Percentiles rank a stretch among this genome's conserved stretches.
phyloP scores from a whole-genome alignment of 2,113 vertebrate species.

The Trichomycterus rosablanca region DNA sequence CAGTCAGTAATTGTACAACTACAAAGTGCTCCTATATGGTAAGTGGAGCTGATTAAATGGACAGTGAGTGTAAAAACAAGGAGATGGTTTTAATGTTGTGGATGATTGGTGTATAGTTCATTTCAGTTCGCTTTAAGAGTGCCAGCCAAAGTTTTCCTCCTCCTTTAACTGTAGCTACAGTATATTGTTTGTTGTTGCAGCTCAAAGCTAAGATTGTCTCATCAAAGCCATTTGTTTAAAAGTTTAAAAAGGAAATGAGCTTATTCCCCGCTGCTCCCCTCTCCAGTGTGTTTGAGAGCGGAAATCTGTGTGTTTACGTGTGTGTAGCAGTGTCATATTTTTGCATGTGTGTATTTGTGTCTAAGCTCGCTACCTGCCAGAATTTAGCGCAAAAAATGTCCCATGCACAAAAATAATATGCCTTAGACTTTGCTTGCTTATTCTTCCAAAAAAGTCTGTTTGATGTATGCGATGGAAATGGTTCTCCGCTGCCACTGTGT shows the following conservation, averaged over 20 bases:
- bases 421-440: not conserved
- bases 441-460: not conserved
- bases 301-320: too few relatives aligned
- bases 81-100: too few relatives aligned
- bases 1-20: too few relatives aligned
- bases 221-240: slow-evolving; percentile 60
- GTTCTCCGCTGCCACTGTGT: not conserved
- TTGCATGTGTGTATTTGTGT: slow-evolving; percentile 10
- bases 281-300: slow-evolving; percentile 22
- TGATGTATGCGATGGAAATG: not conserved
- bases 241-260: slow-evolving; percentile 64
- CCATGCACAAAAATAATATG: not conserved
- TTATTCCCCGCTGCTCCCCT: slow-evolving; percentile 52
- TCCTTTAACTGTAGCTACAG: slow-evolving; percentile 53
- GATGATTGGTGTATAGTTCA: slow-evolving; percentile 52
- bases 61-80: too few relatives aligned
- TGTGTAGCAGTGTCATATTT: not conserved
- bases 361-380: slow-evolving; percentile 4
- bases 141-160: slow-evolving; percentile 44
- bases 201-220: slow-evolving; percentile 63
- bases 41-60: too few relatives aligned
- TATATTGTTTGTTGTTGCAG: slow-evolving; percentile 67
- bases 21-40: too few relatives aligned
- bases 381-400: slow-evolving; percentile 10
- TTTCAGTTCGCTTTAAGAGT: slow-evolving; percentile 55